A percentile compares a stretch with the other conserved stretches of the same genome.
phyloP scores from a whole-genome alignment of 2,113 vertebrate species.

The Chinchilla lanigera region DNA sequence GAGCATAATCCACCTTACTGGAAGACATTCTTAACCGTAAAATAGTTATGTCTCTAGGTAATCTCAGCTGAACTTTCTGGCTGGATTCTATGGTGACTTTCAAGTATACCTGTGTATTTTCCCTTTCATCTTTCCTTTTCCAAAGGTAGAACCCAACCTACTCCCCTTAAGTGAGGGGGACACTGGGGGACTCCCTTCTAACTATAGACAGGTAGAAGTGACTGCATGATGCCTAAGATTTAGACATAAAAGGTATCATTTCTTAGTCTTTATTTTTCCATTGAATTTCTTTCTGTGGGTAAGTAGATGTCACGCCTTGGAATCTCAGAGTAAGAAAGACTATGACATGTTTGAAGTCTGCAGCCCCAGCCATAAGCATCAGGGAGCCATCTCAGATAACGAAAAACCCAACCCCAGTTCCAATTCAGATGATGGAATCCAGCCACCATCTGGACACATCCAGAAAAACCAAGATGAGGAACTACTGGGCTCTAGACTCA shows the following conservation, averaged over 20 bases:
- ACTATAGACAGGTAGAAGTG: not conserved
- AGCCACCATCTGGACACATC: not conserved
- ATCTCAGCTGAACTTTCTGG: not conserved
- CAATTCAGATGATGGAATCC: not conserved
- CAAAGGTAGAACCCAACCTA: not conserved
- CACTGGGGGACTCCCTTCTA: not conserved
- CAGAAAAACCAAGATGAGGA: not conserved
- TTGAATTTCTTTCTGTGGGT: not conserved
- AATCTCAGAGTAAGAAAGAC: not conserved
- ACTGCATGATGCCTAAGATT: not conserved
- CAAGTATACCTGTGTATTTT: not conserved
- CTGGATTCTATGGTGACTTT: not conserved
- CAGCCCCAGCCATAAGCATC: not conserved
- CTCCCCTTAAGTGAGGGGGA: not conserved
- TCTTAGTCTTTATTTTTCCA: not conserved
- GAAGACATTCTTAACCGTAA: not conserved
- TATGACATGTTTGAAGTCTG: rapidly evolving
- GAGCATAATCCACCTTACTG: not conserved
- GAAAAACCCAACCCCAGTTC: not conserved
- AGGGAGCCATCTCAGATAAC: not conserved
- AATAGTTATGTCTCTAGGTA: not conserved
- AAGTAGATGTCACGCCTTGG: not conserved
- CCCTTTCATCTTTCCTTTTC: not conserved
- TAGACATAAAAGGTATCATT: not conserved
- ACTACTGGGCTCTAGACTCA: not conserved